A percentile compares a stretch with the other conserved stretches of the same genome.
These are phyloP conservation scores for Prenolepis imparis DNA, from an alignment of 2,888 invertebrate species.

Conservation along the genomic window DNA sequence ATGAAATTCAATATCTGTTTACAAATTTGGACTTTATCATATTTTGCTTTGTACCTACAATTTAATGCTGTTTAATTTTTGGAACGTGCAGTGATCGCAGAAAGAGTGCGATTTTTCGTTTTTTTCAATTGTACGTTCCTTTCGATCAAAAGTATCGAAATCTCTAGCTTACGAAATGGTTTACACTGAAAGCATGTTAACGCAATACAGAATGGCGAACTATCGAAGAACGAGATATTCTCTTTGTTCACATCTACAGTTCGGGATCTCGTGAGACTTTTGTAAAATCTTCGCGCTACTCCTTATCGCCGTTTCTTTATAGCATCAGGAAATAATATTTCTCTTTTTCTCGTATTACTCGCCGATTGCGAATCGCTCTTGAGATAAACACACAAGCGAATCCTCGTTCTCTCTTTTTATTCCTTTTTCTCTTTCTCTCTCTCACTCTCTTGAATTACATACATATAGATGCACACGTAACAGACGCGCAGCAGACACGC, in stretches of 20 bases:
- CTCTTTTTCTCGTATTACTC: conserved; percentile 14
- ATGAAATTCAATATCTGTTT: not conserved
- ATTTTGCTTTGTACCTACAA: conserved; percentile 10
- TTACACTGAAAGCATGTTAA: conserved; percentile 68
- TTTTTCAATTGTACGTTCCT: conserved; percentile 13
- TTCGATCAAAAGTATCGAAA: conserved; percentile 32
- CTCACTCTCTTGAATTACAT: conserved; percentile 30
- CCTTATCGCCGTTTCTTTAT: conserved; percentile 59
- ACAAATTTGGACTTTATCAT: conserved; percentile 36
- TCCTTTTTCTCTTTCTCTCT: not conserved
- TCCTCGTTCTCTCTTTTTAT: not conserved
- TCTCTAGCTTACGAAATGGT: conserved; percentile 63
- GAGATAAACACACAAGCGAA: conserved; percentile 41
- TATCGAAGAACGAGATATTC: conserved; percentile 42
- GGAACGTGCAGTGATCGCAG: conserved; percentile 36
- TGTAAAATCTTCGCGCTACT: conserved; percentile 39
- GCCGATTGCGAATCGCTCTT: conserved; percentile 56
- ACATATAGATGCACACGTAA: conserved; percentile 44
- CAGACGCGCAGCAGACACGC: conserved; percentile 48
- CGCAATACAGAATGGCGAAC: conserved; percentile 49
- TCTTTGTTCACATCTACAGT: conserved; percentile 15
- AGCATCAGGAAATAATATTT: conserved; percentile 59
- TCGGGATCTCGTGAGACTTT: conserved; percentile 26
- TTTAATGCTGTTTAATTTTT: not conserved
- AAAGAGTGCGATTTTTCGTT: not conserved